A percentile compares a stretch with the other conserved stretches of the same genome.
These are phyloP conservation scores for Pseudonaja textilis DNA, from an alignment of 2,113 vertebrate species.

Conservation along the genomic window DNA sequence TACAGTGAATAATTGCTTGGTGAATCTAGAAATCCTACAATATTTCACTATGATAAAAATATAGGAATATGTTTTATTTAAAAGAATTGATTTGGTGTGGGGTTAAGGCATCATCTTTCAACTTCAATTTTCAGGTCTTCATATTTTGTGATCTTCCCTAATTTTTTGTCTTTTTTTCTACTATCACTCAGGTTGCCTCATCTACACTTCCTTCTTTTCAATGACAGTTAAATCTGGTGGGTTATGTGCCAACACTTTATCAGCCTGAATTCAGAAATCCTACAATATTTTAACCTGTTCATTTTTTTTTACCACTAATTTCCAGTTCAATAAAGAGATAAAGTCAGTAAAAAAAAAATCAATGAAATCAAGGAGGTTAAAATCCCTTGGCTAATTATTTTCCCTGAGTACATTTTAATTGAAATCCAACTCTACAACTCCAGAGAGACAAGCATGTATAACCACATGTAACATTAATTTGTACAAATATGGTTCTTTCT, in stretches of 20 bases:
- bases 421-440: not conserved
- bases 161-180: not conserved
- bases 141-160: not conserved
- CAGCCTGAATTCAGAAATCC: not conserved
- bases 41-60: not conserved
- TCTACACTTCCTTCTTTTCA: not conserved
- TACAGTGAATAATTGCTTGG: not conserved
- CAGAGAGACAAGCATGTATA: not conserved
- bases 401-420: not conserved
- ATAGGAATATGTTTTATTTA: not conserved
- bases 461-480: conserved; percentile 18
- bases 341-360: not conserved
- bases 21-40: not conserved
- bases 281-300: not conserved
- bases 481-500: conserved; percentile 19
- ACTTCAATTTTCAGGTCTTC: not conserved
- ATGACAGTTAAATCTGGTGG: not conserved
- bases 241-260: not conserved
- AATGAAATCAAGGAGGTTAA: not conserved
- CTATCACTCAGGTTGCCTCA: not conserved
- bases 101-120: not conserved
- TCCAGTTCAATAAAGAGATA: not conserved
- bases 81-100: not conserved
- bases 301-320: not conserved
- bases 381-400: not conserved